Evolutionary conservation across 2,888 invertebrate species (phyloP).

Genomic region (Eupithecia abbreviata): DNA sequence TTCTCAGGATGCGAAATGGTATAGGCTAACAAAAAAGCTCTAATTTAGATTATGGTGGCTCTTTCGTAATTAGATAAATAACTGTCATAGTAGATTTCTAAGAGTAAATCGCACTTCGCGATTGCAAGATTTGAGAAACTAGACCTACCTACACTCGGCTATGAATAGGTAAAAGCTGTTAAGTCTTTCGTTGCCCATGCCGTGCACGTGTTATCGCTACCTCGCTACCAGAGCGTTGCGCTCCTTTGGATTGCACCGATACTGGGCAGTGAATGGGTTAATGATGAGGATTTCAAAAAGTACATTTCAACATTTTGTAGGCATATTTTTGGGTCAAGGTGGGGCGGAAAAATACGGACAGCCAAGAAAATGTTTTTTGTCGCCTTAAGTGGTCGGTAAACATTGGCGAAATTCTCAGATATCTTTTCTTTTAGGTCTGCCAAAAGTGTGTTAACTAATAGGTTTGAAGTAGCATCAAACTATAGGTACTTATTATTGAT

Average conservation of each 20-base stretch:
- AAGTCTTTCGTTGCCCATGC: neutral
- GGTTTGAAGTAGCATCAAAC: neutral
- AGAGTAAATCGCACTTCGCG: neutral
- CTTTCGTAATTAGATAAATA: neutral
- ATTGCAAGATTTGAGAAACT: neutral
- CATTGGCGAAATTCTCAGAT: constrained; percentile 39
- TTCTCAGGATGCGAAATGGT: neutral
- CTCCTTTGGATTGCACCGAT: neutral
- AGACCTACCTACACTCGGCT: neutral
- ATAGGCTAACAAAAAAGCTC: neutral
- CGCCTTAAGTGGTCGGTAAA: constrained; percentile 40
- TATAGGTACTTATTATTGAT: neutral
- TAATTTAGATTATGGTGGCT: neutral
- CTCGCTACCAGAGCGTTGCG: neutral
- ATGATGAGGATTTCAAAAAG: neutral
- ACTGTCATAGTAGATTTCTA: neutral
- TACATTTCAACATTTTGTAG: neutral
- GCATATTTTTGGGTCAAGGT: neutral
- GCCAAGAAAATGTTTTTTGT: constrained; percentile 30
- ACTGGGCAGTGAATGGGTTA: neutral
- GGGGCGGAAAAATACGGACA: constrained; percentile 11
- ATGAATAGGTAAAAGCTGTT: constrained; percentile 1
- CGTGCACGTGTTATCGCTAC: neutral
- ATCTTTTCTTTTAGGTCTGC: constrained; percentile 36
- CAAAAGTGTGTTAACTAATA: neutral